Evolutionary conservation across 2,797 vertebrate species (phyloP), one percentile per base, ranked within the genome.

Genomic region (Gymnothorax javanicus): DNA sequence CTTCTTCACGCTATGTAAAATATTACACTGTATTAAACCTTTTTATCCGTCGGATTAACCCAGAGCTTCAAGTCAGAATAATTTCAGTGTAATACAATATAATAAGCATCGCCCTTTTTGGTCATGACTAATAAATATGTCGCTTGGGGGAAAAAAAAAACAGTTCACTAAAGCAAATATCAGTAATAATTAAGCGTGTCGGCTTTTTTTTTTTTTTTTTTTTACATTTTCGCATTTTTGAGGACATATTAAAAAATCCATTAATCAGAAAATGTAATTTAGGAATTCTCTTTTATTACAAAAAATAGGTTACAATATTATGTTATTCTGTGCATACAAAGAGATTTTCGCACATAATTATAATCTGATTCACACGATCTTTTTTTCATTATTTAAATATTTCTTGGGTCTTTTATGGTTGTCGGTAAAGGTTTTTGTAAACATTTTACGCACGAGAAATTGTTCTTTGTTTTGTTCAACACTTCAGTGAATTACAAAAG

Each of bases 401-500:
- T 69, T 25, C 9, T 8, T 69, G 69, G 2, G 69, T 73, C 25
- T 15, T 3, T 73, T 73, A 12, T 13, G 69, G 25, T 27, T 4
- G 15, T 43, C 27, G 25, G 9, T 71, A 33, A 71, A 73, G 2
- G 27, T 73, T 12, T 54, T 9, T 7, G 17, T 56, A 23, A 9
- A 6, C 77, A 17, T 4, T 56, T 52, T 81, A 56, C 11, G 7
- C 17, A 81, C 77, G 7, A 13, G n/a, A 17, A 81, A 56, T 17
- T 84, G 20, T 52, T 9, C 20, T 84, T 62, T 12, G 58, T 60
- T 83, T 83, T 7, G 11, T 62, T 23, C 82, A 59, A 58, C 82
- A 58, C 82, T 62, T 43, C 43, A 7, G 15, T 27, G n/a, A 77
- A 56, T 50, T 50, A 82, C 85, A 82, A 82, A 82, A 67, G n/a